Conservation (phyloP, 1,140 invertebrate genomes). For the Manduca sexta region DNA sequence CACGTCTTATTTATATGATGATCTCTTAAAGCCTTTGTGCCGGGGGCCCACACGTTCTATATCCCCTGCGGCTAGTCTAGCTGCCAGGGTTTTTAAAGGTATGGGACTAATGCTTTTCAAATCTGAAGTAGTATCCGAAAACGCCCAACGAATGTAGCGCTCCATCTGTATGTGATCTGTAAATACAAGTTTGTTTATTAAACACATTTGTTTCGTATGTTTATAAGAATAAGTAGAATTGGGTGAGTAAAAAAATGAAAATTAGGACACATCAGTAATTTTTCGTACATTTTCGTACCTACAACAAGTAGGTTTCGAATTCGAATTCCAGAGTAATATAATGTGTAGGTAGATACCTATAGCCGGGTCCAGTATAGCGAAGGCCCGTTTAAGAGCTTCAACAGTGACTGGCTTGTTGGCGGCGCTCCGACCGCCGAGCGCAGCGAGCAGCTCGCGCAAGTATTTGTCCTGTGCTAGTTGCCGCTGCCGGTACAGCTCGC, state of each 20-base stretch:
- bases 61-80: constrained; percentile 52
- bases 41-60: constrained; percentile 60
- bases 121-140: constrained; percentile 47
- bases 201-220: too few relatives aligned
- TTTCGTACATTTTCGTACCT: too few relatives aligned
- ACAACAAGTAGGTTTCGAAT: too few relatives aligned
- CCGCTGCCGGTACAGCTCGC: constrained; percentile 58
- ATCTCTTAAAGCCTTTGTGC: constrained; percentile 23
- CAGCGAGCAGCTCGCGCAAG: constrained; percentile 50
- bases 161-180: constrained; percentile 69
- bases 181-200: too few relatives aligned
- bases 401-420: constrained; percentile 36
- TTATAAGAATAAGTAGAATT: too few relatives aligned
- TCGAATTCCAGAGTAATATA: too few relatives aligned
- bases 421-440: constrained; percentile 42
- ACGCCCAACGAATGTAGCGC: constrained; percentile 65
- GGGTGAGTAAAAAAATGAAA: too few relatives aligned
- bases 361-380: constrained; percentile 65
- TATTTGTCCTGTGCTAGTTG: constrained; percentile 66
- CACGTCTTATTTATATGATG: constrained; percentile 25
- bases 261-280: too few relatives aligned
- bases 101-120: constrained; percentile 41
- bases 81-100: constrained; percentile 41
- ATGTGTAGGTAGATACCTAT: too few relatives aligned
- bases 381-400: constrained; percentile 55